These are phyloP conservation scores for Sibirionetta formosa DNA, from an alignment of 2,797 vertebrate genomes.

Conservation along the genomic window DNA sequence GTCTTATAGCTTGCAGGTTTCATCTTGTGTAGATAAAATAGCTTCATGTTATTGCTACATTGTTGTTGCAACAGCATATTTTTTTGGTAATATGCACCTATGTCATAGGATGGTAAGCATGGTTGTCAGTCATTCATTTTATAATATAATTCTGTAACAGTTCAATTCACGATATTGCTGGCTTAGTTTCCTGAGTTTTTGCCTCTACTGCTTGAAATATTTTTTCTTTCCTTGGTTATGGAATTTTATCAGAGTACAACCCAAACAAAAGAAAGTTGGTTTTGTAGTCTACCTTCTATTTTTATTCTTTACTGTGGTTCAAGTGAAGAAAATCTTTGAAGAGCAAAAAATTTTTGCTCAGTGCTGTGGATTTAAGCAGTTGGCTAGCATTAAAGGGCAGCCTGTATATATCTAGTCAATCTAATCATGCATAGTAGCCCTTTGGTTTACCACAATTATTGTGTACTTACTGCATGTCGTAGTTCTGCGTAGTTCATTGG, in stretches of 20 bases:
- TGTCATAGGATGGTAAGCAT: not conserved
- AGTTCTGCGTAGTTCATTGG: conserved; percentile 9
- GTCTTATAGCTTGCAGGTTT: not conserved
- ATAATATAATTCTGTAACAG: not conserved
- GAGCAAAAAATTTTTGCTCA: not conserved
- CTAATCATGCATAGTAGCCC: not conserved
- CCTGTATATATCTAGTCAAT: not conserved
- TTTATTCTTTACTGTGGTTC: not conserved
- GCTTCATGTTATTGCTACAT: not conserved
- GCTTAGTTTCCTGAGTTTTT: conserved; percentile 39
- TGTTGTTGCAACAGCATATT: not conserved
- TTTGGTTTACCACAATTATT: conserved; percentile 14
- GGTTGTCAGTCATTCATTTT: not conserved
- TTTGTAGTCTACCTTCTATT: not conserved
- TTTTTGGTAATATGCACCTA: not conserved
- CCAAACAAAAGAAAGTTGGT: not conserved
- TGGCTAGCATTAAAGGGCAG: conserved; percentile 6
- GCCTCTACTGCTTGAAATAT: conserved; percentile 55
- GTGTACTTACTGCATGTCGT: not conserved
- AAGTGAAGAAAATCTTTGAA: not conserved
- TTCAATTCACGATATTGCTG: not conserved
- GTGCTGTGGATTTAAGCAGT: not conserved
- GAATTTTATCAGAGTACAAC: not conserved
- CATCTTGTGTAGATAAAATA: not conserved
- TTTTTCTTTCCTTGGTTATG: not conserved